phyloP scores from a whole-genome alignment of 2,113 vertebrate genomes.

The Bujurquina vittata region DNA sequence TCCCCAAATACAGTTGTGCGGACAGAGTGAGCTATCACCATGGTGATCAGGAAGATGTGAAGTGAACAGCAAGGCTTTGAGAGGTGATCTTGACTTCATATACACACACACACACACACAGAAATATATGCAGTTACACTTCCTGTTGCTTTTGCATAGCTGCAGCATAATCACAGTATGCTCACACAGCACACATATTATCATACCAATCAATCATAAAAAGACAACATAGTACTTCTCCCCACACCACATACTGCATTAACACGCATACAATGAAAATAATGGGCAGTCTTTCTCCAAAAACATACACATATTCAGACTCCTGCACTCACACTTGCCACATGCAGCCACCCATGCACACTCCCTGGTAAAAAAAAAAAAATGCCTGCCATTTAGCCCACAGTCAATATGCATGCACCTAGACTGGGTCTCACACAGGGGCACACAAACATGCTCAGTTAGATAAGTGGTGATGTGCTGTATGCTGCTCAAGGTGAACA shows the following conservation, averaged over 20 bases:
- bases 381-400: background rate
- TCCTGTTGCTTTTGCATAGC: background rate
- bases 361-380: background rate
- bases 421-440: background rate
- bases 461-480: slow-evolving; percentile 16
- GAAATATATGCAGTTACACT: background rate
- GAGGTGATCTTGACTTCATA: slow-evolving; percentile 21
- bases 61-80: slow-evolving; percentile 29
- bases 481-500: slow-evolving; percentile 50
- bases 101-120: background rate
- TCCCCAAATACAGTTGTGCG: slow-evolving; percentile 17
- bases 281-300: background rate
- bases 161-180: background rate
- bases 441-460: background rate
- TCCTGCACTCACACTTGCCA: background rate
- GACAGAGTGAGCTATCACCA: slow-evolving; percentile 41
- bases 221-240: background rate
- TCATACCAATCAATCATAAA: background rate
- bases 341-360: background rate
- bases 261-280: background rate
- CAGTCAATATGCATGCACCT: background rate
- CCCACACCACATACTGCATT: background rate
- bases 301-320: background rate
- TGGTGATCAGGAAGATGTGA: slow-evolving; percentile 50
- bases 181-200: background rate